Evolutionary conservation across 2,888 invertebrate genomes (phyloP), one percentile per base, ranked within the genome.

Genomic region (Thera britannica): DNA sequence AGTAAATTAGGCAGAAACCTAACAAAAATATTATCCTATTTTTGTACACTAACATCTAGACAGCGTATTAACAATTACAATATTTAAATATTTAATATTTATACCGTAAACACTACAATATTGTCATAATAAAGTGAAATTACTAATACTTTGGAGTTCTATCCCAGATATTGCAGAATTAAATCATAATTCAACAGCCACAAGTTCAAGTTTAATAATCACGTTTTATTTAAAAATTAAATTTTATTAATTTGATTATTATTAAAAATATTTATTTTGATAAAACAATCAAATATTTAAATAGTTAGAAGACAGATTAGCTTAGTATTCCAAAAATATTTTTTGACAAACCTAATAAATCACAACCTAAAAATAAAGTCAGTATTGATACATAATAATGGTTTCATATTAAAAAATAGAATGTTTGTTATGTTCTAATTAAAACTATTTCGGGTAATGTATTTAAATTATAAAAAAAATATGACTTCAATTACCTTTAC

Each of bases 81-180:
- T 82, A 83, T 83, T 84, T 85, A 83, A 77, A 81, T 81, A 82
- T 83, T 77, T 83, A 76, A 81, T 84, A 79, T 81, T 78, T 81
- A 79, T 79, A 85, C 79, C 73, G 78, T 81, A 86, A 80, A 77
- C 79, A 84, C 85, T 89, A 87, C 83, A 79, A 90, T 91, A 92
- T 92, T 92, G 90, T 91, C 91, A 86, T 83, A 83, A 86, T 90
- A 90, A 90, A 88, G 79, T 85, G 83, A 80, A 84, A 81, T 80
- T 62, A 62, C 61, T 57, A 83, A 82, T 76, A 76, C 79, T 82
- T 80, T 68, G 65, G 74, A 77, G 83, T 87, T 90, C 89, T 86
- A 90, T 90, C 90, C 88, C 91, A 90, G 92, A 91, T 88, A 90
- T 85, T 82, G 84, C 86, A 87, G 86, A 90, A 88, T 79, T 80